phyloP scores from a whole-genome alignment of 2,888 invertebrate genomes.

The Pseudococcus longispinus region DNA sequence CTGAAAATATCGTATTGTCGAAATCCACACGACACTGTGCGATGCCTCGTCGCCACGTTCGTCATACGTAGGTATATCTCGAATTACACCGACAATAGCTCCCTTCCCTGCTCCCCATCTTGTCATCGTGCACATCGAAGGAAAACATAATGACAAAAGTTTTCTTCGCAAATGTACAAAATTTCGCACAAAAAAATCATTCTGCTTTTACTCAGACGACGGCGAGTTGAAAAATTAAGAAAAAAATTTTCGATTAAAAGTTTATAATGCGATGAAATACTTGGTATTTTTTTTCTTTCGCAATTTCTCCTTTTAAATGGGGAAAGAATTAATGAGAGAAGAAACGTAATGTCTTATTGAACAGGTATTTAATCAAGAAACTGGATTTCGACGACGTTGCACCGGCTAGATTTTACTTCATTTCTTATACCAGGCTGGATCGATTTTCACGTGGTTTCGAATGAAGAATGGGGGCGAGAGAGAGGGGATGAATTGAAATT shows the following conservation, averaged over 20 bases:
- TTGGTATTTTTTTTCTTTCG: neutral
- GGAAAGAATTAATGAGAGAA: neutral
- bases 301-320: neutral
- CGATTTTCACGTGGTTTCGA: too few species aligned
- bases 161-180: neutral
- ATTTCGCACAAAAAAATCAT: neutral
- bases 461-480: too few species aligned
- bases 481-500: too few species aligned
- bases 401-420: neutral
- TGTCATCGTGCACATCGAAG: neutral
- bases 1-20: neutral
- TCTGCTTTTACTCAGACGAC: neutral
- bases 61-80: neutral
- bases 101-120: neutral
- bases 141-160: conserved; percentile 7
- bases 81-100: neutral
- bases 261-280: neutral
- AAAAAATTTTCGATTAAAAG: conserved; percentile 21
- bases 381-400: neutral
- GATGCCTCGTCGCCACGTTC: too few species aligned
- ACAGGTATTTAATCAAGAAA: neutral
- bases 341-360: neutral
- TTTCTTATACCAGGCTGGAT: too few species aligned
- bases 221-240: neutral
- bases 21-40: neutral